Evolutionary conservation across 1,140 invertebrate genomes (phyloP).

Genomic region (Trissolcus basalis): DNA sequence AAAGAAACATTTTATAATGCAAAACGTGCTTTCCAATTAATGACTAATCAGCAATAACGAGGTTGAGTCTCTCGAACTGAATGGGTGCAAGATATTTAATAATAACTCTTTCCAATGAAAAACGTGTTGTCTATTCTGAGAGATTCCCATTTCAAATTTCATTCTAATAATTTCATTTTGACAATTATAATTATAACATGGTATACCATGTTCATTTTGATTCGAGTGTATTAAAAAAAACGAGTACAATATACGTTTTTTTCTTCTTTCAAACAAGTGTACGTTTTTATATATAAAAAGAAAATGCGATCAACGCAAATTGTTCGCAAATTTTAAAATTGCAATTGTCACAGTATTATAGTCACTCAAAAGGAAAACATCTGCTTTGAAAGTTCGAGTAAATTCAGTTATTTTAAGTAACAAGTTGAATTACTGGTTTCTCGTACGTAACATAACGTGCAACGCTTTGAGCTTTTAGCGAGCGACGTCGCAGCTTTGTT

Average conservation of each 20-base stretch:
- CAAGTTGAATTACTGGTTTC: not conserved
- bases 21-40: slow-evolving; percentile 5
- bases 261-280: too few species aligned
- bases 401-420: slow-evolving; percentile 7
- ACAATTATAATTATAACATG: too few species aligned
- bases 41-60: slow-evolving; percentile 3
- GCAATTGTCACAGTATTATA: too few species aligned
- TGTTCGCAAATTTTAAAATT: too few species aligned
- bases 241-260: too few species aligned
- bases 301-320: too few species aligned
- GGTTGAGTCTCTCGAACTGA: slow-evolving; percentile 2
- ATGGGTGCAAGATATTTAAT: slow-evolving; percentile 1
- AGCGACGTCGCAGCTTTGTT: not conserved
- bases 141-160: too few species aligned
- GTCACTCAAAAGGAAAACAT: not conserved
- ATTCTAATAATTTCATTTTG: too few species aligned
- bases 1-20: slow-evolving; percentile 1
- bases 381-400: not conserved
- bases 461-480: slow-evolving; percentile 2
- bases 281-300: too few species aligned
- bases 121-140: too few species aligned
- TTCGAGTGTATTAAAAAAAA: too few species aligned
- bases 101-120: not conserved
- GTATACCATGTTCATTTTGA: too few species aligned
- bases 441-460: not conserved